Percentiles rank a stretch among this genome's conserved stretches.
Conservation (phyloP, 2,797 vertebrate species). For the Urocyon cinereoargenteus region DNA sequence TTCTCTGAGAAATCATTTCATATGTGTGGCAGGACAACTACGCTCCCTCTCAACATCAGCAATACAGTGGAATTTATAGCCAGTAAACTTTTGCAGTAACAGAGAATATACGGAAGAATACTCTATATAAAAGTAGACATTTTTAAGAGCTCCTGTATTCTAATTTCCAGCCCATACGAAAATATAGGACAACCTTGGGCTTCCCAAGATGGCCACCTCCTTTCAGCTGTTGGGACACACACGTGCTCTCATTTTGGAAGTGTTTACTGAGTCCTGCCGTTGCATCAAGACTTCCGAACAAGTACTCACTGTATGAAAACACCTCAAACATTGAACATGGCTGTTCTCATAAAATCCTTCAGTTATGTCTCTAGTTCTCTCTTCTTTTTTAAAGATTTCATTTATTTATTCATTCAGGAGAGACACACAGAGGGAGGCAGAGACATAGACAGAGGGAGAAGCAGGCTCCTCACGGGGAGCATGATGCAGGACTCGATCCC, state of each 20-base stretch:
- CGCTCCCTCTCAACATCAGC: neutral
- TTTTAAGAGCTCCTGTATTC: neutral
- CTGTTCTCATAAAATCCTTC: neutral
- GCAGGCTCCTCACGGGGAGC: no score
- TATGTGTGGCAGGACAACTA: neutral
- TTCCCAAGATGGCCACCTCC: neutral
- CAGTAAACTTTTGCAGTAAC: neutral
- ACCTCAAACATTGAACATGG: neutral
- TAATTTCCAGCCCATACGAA: conserved; percentile 48
- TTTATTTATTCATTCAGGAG: no score
- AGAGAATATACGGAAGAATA: neutral
- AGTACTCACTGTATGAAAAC: neutral
- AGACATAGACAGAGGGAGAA: no score
- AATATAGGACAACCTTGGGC: neutral
- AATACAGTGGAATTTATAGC: neutral
- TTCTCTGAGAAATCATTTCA: neutral
- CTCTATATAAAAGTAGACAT: neutral
- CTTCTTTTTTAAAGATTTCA: no score
- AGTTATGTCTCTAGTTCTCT: neutral
- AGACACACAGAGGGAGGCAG: no score
- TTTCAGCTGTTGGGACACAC: neutral
- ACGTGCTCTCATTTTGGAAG: neutral
- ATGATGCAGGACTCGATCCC: no score
- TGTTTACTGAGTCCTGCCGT: neutral
- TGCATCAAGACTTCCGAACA: neutral